These are phyloP conservation scores for Furcifer pardalis DNA, from an alignment of 2,797 vertebrate genomes.

Conservation along the genomic window DNA sequence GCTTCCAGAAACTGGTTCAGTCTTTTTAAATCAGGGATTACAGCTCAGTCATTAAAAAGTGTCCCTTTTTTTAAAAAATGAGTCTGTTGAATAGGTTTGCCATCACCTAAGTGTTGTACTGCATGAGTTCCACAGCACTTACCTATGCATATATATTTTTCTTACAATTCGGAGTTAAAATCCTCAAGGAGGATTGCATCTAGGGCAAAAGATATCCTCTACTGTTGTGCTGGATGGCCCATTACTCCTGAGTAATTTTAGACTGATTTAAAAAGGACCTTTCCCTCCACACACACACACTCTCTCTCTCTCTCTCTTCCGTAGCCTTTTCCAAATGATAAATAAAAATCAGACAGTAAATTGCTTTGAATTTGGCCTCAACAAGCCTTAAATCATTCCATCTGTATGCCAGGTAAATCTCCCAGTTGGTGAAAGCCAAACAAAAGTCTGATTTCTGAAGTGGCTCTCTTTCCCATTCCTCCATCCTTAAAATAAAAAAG, in stretches of 20 bases:
- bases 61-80: not conserved
- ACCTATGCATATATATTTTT: not conserved
- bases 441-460: conserved; percentile 22
- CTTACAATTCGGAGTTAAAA: not conserved
- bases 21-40: not conserved
- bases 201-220: not conserved
- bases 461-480: conserved; percentile 8
- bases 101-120: not conserved
- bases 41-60: not conserved
- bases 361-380: conserved; percentile 34
- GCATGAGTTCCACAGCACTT: not conserved
- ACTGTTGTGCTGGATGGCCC: not conserved
- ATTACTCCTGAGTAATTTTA: not conserved
- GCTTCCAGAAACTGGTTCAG: not conserved
- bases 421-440: not conserved
- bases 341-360: conserved; percentile 15
- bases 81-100: not conserved
- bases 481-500: not conserved
- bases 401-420: accelerated
- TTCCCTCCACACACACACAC: not conserved
- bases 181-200: not conserved
- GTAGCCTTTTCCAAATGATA: not conserved
- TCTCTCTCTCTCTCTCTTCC: not conserved
- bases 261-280: not conserved
- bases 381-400: conserved; percentile 35